A percentile compares a stretch with the other conserved stretches of the same genome.
Evolutionary conservation across 1,140 invertebrate genomes (phyloP).

Genomic region (Cyclina sinensis): DNA sequence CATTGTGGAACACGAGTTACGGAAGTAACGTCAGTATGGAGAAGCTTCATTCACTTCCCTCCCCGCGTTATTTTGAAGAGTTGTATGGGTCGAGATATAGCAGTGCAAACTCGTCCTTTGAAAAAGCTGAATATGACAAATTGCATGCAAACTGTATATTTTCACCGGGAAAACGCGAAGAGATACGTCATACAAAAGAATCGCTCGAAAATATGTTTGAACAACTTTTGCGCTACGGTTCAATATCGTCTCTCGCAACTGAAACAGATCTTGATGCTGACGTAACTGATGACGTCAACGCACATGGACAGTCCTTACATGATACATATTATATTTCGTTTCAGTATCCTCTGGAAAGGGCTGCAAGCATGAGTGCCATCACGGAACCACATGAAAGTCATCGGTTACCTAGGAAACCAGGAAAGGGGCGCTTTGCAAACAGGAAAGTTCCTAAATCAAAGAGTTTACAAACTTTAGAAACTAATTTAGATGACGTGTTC

Average conservation of each 20-base stretch:
- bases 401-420: constrained; percentile 67
- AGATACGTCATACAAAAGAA: constrained; percentile 77
- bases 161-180: constrained; percentile 76
- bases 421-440: constrained; percentile 79
- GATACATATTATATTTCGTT: constrained; percentile 82
- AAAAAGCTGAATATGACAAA: constrained; percentile 73
- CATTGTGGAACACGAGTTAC: constrained; percentile 19
- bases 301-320: constrained; percentile 70
- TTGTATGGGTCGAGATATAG: constrained; percentile 46
- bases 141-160: constrained; percentile 84
- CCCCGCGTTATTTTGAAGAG: constrained; percentile 64
- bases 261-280: constrained; percentile 80
- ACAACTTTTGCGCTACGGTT: constrained; percentile 74
- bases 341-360: constrained; percentile 79
- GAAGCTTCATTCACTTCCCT: constrained; percentile 48
- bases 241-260: constrained; percentile 77
- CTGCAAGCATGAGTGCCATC: constrained; percentile 84
- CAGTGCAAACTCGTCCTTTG: constrained; percentile 69
- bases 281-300: constrained; percentile 68
- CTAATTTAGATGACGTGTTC: constrained; percentile 81
- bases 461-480: constrained; percentile 83
- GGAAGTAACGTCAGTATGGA: constrained; percentile 54
- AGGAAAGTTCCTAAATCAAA: constrained; percentile 83
- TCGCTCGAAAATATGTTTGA: constrained; percentile 81
- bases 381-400: constrained; percentile 54